phyloP scores from a whole-genome alignment of 30 jellyfish, hydroid and myxozoan genomes.

The Hydra vulgaris region DNA sequence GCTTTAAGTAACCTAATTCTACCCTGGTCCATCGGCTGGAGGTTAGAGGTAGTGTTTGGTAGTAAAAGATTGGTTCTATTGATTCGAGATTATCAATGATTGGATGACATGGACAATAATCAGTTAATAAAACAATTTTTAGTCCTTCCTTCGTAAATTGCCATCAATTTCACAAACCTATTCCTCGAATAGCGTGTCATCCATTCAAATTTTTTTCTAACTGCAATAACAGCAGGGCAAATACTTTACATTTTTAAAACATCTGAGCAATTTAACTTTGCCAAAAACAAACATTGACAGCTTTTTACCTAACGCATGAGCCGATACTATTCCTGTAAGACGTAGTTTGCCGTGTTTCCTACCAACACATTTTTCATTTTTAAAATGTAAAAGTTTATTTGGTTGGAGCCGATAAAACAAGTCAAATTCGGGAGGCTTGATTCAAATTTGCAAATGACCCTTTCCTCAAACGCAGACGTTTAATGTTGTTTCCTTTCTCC shows the following conservation, averaged over 20 bases:
- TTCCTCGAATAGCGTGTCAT: constrained; percentile 2
- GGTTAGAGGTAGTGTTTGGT: background rate
- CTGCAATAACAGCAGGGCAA: constrained; percentile 9
- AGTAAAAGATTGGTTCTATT: background rate
- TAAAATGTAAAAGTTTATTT: background rate
- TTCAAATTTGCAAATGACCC: background rate
- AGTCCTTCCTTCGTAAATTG: constrained; percentile 7
- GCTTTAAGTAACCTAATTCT: background rate
- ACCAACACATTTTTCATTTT: constrained; percentile 10
- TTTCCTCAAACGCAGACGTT: background rate
- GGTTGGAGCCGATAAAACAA: background rate
- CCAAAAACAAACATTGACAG: background rate
- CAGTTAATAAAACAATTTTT: constrained; percentile 2
- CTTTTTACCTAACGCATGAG: background rate
- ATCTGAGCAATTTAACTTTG: background rate
- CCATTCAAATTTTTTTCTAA: background rate
- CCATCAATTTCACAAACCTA: constrained; percentile 1
- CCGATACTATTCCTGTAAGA: background rate
- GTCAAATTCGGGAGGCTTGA: background rate
- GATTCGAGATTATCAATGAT: constrained; percentile 1
- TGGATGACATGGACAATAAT: background rate
- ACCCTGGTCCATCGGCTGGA: background rate
- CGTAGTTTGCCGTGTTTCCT: background rate
- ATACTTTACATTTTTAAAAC: background rate
- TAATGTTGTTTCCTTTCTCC: background rate